Evolutionary conservation across 1,140 invertebrate species (phyloP).

Genomic region (Oedothorax gibbosus): DNA sequence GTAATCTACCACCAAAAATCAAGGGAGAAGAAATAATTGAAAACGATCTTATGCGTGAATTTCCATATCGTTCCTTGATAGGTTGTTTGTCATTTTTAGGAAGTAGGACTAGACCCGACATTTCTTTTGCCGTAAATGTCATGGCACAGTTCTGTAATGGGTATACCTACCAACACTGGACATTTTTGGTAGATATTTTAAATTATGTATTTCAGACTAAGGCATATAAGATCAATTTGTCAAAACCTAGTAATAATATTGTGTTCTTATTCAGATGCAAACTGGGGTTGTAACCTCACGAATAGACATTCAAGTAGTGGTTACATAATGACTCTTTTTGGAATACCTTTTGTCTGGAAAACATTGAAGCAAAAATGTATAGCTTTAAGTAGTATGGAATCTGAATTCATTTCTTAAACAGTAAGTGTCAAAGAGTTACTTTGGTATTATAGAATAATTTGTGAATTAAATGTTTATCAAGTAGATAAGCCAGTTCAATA

Average conservation of each 20-base stretch:
- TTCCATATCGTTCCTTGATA: not conserved
- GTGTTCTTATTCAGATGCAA: too few species aligned
- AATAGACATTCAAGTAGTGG: conserved; percentile 15
- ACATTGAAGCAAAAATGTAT: not conserved
- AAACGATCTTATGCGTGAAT: not conserved
- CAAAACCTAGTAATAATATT: not conserved
- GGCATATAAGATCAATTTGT: not conserved
- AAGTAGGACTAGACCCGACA: conserved; percentile 8
- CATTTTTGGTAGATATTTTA: not conserved
- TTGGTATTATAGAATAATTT: too few species aligned
- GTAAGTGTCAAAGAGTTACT: too few species aligned
- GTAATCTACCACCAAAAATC: too few species aligned
- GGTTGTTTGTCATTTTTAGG: conserved; percentile 10
- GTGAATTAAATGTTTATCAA: too few species aligned
- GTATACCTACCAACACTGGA: not conserved
- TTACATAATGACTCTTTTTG: not conserved
- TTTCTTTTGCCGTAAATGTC: not conserved
- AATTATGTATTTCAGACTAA: not conserved
- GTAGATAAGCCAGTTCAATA: too few species aligned
- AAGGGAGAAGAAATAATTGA: too few species aligned
- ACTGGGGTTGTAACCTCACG: too few species aligned
- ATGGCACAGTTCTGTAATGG: conserved; percentile 9
- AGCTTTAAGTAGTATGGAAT: not conserved
- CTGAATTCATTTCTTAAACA: conserved; percentile 9
- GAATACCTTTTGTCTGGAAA: not conserved